Evolutionary conservation across 2,888 invertebrate species (phyloP).

Genomic region (Stenodera caucasica): DNA sequence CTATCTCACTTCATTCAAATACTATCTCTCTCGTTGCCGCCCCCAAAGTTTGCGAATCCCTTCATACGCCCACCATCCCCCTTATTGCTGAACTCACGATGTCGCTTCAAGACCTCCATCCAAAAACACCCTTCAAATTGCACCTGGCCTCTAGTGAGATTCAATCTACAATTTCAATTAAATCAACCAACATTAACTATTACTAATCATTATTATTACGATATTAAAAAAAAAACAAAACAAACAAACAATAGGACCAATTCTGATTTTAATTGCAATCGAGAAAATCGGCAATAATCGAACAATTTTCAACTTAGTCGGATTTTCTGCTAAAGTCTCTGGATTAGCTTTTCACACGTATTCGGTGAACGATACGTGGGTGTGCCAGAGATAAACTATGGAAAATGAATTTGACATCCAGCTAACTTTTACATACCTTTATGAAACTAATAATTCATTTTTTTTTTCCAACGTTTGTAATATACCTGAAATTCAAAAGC

Average conservation of each 20-base stretch:
- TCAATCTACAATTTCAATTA: not conserved
- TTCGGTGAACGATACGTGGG: not conserved
- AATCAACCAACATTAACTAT: not conserved
- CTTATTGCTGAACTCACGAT: conserved; percentile 17
- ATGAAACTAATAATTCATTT: no score
- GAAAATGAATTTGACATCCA: no score
- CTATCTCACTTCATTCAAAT: conserved; percentile 34
- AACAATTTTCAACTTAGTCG: not conserved
- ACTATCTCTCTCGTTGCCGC: conserved; percentile 36
- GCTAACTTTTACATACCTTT: no score
- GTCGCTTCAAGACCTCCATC: conserved; percentile 20
- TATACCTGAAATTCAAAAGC: not conserved
- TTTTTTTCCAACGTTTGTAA: no score
- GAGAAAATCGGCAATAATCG: not conserved
- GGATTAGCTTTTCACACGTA: not conserved
- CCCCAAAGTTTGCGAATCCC: conserved; percentile 34
- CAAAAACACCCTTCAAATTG: conserved; percentile 9
- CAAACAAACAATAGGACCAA: no score
- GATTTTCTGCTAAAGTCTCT: not conserved
- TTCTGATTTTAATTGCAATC: not conserved
- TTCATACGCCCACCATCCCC: conserved; percentile 17
- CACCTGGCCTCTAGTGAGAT: not conserved
- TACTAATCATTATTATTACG: not conserved
- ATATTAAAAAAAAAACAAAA: no score
- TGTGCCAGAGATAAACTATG: not conserved